These are phyloP conservation scores for Oreochromis mossambicus DNA, from an alignment of 2,797 vertebrate genomes.

Conservation along the genomic window DNA sequence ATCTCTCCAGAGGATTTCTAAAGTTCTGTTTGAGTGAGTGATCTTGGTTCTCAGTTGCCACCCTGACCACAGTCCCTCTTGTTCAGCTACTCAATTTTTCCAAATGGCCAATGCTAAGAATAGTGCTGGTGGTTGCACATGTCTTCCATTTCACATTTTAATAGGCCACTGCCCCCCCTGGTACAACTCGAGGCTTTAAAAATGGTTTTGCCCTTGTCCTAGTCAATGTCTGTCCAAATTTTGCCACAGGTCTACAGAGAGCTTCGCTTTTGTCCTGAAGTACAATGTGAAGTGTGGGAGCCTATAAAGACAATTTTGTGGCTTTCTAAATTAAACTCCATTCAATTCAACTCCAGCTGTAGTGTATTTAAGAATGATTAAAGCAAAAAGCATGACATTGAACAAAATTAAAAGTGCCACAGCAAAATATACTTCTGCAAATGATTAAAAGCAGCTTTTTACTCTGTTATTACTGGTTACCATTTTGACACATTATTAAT, in stretches of 20 bases:
- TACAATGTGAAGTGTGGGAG: neutral
- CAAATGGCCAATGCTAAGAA: neutral
- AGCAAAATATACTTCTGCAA: neutral
- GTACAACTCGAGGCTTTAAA: neutral
- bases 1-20: neutral
- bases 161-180: neutral
- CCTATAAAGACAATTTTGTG: neutral
- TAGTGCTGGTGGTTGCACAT: neutral
- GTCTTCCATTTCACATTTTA: neutral
- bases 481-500: neutral
- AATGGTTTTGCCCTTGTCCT: neutral
- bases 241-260: neutral
- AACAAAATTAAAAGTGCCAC: neutral
- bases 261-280: neutral
- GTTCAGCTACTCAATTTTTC: neutral
- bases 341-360: neutral
- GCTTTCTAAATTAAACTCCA: neutral
- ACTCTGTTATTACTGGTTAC: neutral
- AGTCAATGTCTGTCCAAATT: neutral
- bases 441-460: neutral
- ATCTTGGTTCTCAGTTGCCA: neutral
- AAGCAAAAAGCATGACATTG: neutral
- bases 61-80: neutral
- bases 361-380: neutral
- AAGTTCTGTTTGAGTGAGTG: neutral